Evolutionary conservation across 1,140 invertebrate genomes (phyloP).

Genomic region (Brachystomella parvula): DNA sequence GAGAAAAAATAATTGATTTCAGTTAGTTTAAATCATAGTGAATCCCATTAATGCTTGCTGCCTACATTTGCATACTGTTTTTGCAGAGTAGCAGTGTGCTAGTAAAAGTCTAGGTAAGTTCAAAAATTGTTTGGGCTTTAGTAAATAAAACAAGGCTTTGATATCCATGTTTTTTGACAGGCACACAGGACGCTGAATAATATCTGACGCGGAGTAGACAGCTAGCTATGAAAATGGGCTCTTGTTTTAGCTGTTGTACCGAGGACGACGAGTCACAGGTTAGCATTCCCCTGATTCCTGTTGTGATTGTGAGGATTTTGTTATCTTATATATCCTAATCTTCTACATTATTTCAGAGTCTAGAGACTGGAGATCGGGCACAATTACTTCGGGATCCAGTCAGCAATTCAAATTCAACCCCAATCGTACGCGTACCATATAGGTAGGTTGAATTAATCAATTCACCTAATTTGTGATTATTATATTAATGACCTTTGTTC

Average conservation of each 20-base stretch:
- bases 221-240: conserved; percentile 38
- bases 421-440: conserved; percentile 25
- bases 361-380: conserved; percentile 18
- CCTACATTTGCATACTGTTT: too few species aligned
- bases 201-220: too few species aligned
- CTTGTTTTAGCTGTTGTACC: conserved; percentile 37
- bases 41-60: too few species aligned
- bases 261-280: conserved; percentile 37
- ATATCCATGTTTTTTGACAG: too few species aligned
- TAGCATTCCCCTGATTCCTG: background rate
- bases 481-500: conserved; percentile 4
- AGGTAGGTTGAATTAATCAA: conserved; percentile 5
- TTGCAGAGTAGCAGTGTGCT: too few species aligned
- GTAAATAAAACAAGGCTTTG: too few species aligned
- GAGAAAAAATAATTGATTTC: too few species aligned
- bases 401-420: conserved; percentile 25
- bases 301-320: background rate
- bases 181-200: too few species aligned
- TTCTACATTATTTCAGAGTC: conserved; percentile 18
- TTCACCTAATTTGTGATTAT: background rate
- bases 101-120: too few species aligned
- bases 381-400: conserved; percentile 27
- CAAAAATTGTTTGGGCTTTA: too few species aligned
- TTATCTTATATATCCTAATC: background rate
- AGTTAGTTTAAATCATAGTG: too few species aligned